Percentiles rank a stretch among this genome's conserved stretches.
Evolutionary conservation across 2,888 invertebrate species (phyloP).

Genomic region (Mimas tiliae): DNA sequence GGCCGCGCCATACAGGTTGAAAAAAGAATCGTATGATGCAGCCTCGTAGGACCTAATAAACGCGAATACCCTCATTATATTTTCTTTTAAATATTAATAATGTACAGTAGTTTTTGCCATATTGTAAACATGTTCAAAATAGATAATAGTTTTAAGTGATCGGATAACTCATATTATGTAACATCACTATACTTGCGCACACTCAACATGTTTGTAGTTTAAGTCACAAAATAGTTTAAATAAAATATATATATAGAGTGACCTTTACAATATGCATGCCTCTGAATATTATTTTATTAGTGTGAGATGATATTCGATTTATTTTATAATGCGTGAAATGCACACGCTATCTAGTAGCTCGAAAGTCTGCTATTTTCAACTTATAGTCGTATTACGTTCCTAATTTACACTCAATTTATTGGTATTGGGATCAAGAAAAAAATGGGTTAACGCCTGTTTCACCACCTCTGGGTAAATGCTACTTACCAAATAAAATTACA

Average conservation of each 20-base stretch:
- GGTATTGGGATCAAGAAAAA: no score
- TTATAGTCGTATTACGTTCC: no score
- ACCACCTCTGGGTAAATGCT: no score
- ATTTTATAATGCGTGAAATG: background rate
- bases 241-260: background rate
- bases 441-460: no score
- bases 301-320: background rate
- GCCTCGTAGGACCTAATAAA: no score
- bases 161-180: background rate
- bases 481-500: no score
- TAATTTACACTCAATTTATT: no score
- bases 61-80: no score
- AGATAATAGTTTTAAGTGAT: background rate
- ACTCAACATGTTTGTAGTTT: background rate
- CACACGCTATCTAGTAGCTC: background rate
- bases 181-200: slow-evolving; percentile 1
- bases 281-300: no score
- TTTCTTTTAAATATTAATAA: background rate
- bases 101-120: slow-evolving; percentile 1
- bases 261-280: no score
- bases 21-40: no score
- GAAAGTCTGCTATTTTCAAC: background rate
- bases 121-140: slow-evolving; percentile 8
- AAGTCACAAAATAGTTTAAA: slow-evolving; percentile 4
- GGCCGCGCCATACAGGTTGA: no score